Conservation (phyloP, 2,888 invertebrate genomes). For the Alentia gelatinosa region DNA sequence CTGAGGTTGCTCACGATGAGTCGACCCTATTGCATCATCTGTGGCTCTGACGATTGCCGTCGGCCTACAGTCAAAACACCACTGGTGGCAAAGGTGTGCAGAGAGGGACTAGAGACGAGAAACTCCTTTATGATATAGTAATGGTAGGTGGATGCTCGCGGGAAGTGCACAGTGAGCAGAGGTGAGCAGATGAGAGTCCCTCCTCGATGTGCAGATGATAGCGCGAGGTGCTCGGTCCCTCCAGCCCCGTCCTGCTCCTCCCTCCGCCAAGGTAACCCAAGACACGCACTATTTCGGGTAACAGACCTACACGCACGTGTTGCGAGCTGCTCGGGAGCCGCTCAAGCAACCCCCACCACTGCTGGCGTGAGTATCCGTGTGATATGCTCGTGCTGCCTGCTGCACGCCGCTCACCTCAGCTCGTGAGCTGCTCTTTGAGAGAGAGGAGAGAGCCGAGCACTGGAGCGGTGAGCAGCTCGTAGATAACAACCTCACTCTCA, state of each 20-base stretch:
- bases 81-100: too few species aligned
- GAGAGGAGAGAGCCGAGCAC: background rate
- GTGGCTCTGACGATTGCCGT: too few species aligned
- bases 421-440: background rate
- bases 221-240: background rate
- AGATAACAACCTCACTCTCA: too few species aligned
- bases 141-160: background rate
- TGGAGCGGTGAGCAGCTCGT: too few species aligned
- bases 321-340: background rate
- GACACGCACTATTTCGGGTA: conserved; percentile 33
- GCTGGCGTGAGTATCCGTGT: background rate
- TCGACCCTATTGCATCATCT: background rate
- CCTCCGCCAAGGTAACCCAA: background rate
- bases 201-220: too few species aligned
- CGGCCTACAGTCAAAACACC: too few species aligned
- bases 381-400: background rate
- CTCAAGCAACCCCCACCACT: background rate
- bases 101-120: too few species aligned
- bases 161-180: background rate
- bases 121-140: too few species aligned
- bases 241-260: background rate
- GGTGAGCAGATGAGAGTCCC: background rate
- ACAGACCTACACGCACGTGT: conserved; percentile 7
- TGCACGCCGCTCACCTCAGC: background rate
- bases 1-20: background rate